These are phyloP conservation scores for Limnothrissa miodon DNA, from an alignment of 2,113 vertebrate genomes.

Conservation along the genomic window DNA sequence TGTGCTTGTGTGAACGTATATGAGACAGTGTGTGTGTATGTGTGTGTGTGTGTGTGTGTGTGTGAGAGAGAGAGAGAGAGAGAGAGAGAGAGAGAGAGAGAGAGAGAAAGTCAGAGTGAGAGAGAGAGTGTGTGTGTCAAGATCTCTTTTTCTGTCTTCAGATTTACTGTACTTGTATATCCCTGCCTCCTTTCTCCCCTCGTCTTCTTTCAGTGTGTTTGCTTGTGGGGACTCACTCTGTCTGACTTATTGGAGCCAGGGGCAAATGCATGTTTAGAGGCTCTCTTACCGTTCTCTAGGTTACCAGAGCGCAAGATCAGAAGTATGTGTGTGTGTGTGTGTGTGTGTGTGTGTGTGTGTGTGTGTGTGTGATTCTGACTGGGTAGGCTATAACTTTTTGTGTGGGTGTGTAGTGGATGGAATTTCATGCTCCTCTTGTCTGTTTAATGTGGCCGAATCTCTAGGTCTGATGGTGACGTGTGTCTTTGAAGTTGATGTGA, in stretches of 20 bases:
- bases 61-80: background rate
- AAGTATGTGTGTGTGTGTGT: background rate
- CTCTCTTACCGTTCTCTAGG: conserved; percentile 75
- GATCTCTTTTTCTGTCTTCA: conserved; percentile 73
- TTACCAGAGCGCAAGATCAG: conserved; percentile 65
- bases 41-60: background rate
- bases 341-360: background rate
- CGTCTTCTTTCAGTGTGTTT: conserved; percentile 60
- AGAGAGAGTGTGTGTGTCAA: conserved; percentile 57
- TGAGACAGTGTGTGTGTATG: background rate
- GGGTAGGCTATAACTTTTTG: background rate
- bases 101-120: background rate
- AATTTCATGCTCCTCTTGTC: background rate
- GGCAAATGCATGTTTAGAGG: conserved; percentile 73
- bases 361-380: background rate
- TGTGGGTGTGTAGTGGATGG: background rate
- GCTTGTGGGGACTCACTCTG: conserved; percentile 66
- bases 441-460: background rate
- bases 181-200: conserved; percentile 47
- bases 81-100: background rate
- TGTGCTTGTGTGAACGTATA: background rate
- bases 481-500: background rate
- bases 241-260: conserved; percentile 68
- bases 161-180: conserved; percentile 85
- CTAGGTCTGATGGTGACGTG: background rate